Evolutionary conservation across 2,113 vertebrate species (phyloP).

Genomic region (Triplophysa dalaica): DNA sequence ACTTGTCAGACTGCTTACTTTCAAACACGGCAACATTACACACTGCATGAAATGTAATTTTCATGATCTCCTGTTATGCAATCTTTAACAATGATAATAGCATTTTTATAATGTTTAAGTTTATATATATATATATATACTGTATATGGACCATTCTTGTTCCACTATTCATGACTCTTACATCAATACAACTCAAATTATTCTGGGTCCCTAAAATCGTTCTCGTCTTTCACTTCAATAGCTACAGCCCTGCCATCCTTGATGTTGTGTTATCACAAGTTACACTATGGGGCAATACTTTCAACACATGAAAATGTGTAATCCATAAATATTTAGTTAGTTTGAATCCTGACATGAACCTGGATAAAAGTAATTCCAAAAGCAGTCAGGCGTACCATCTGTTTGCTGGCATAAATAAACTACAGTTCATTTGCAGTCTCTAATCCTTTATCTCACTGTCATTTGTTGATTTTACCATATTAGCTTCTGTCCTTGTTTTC

Average conservation of each 20-base stretch:
- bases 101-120: too few species aligned
- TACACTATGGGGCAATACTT: not conserved
- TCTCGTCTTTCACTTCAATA: too few species aligned
- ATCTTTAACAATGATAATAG: too few species aligned
- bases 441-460: constrained; percentile 30
- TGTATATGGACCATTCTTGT: too few species aligned
- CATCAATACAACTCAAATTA: too few species aligned
- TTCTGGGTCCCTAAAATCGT: not conserved
- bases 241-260: not conserved
- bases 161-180: too few species aligned
- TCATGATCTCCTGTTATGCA: too few species aligned
- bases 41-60: too few species aligned
- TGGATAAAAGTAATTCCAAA: constrained; percentile 33
- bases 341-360: constrained; percentile 1
- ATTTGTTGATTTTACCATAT: constrained; percentile 34
- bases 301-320: not conserved
- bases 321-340: constrained; percentile 1
- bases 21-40: too few species aligned
- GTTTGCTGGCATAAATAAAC: constrained; percentile 28
- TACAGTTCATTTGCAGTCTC: constrained; percentile 17
- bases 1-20: too few species aligned
- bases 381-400: constrained; percentile 28
- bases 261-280: not conserved
- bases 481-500: constrained; percentile 18
- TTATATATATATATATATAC: too few species aligned